Evolutionary conservation across 2,113 vertebrate genomes (phyloP), one percentile per base, ranked within the genome.

Genomic region (Rana temporaria): DNA sequence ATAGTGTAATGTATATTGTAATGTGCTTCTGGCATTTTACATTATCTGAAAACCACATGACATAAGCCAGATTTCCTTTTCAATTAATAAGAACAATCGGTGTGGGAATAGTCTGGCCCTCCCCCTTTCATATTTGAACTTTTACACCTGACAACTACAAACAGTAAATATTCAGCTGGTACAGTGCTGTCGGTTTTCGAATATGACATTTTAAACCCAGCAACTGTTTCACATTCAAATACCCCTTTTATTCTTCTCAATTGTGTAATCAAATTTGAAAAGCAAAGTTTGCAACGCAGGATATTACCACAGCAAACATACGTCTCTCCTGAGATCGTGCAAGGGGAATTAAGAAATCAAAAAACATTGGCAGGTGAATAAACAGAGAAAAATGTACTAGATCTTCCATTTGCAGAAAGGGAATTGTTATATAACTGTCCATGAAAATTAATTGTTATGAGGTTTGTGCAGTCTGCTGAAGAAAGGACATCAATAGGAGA

Each of bases 241-340:
- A 75, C 42, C 20, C 26, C 70, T 59, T 48, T 24, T 42, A 67
- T 74, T 57, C 62, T 20, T 66, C 70, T 82, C 70, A 57, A 67
- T 82, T 74, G 70, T 67, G 30, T 82, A 57, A 82, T 82, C 30
- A 57, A 57, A 82, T 75, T 67, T 82, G 60, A 42, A 74, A 82
- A 82, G 71, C 62, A 82, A 80, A 74, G 80, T 82, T 82, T 82
- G 80, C 70, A 53, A 72, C 64, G 69, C 79, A 12, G 62, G 80
- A 75, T 75, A 82, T 82, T 66, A 75, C 70, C 30, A 74, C 52
- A 4, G 80, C 80, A 82, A 82, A 82, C 56, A 66, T 17, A 52
- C 19, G 22, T 30, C 34, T 57, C 70, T 73, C 79, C 70, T 55
- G 60, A 74, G 79, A 65, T 42, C 19, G 60, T 30, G 60, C 48